Conservation (phyloP, 2,888 invertebrate species). For the Clanis bilineata region DNA sequence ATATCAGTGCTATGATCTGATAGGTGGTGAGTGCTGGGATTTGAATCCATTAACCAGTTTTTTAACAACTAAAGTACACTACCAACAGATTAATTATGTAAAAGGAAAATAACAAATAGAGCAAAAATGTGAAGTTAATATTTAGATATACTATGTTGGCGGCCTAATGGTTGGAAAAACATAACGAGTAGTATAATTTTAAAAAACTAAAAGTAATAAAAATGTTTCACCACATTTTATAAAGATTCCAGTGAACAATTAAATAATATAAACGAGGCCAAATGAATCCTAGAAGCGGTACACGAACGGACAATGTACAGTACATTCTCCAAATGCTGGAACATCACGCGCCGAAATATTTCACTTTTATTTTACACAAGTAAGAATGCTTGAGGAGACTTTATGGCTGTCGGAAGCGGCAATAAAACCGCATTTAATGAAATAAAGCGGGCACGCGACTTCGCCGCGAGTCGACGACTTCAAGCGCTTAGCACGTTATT, state of each 20-base stretch:
- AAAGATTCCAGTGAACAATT: conserved; percentile 37
- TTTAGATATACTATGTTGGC: too few species aligned
- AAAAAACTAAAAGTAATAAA: conserved; percentile 37
- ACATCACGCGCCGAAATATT: conserved; percentile 46
- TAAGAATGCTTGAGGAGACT: conserved; percentile 50
- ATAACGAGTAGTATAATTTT: neutral
- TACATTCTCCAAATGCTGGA: conserved; percentile 49
- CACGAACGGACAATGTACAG: conserved; percentile 62
- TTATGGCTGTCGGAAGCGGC: conserved; percentile 50
- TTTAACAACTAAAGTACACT: too few species aligned
- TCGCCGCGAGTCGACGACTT: conserved; percentile 31
- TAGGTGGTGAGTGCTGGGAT: too few species aligned
- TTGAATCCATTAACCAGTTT: too few species aligned
- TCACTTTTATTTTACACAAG: conserved; percentile 64
- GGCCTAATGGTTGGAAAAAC: neutral
- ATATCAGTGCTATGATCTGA: too few species aligned
- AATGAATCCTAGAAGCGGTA: conserved; percentile 55
- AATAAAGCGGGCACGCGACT: conserved; percentile 40
- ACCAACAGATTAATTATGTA: too few species aligned
- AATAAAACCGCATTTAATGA: conserved; percentile 63
- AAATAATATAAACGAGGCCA: conserved; percentile 56
- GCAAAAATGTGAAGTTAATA: too few species aligned
- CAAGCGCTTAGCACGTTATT: conserved; percentile 47
- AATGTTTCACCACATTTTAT: conserved; percentile 42
- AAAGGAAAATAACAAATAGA: too few species aligned